Evolutionary conservation across 1,140 invertebrate genomes (phyloP).

Genomic region (Drosophila athabasca): DNA sequence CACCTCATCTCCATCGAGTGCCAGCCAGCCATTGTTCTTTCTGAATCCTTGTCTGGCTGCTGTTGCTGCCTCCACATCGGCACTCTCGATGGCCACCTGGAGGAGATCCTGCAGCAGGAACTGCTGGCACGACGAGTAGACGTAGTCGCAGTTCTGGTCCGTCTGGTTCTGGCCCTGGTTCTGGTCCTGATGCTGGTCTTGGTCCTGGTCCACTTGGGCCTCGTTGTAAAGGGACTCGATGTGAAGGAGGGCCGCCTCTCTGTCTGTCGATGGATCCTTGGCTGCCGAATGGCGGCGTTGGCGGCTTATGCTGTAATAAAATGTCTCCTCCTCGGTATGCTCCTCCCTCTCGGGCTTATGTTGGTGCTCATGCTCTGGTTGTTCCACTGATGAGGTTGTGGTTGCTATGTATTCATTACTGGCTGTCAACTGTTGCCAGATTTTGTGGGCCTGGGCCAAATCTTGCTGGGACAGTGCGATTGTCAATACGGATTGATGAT

Average conservation of each 20-base stretch:
- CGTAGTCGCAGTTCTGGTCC: not conserved
- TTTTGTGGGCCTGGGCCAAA: constrained; percentile 77
- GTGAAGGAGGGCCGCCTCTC: constrained; percentile 38
- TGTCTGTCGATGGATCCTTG: not conserved
- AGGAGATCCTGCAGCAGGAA: constrained; percentile 63
- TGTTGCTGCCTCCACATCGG: not conserved
- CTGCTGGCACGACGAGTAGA: constrained; percentile 68
- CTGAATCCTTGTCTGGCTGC: constrained; percentile 4
- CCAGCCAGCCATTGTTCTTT: constrained; percentile 44
- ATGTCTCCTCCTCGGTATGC: constrained; percentile 27
- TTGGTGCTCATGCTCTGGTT: constrained; percentile 1
- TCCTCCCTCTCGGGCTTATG: not conserved
- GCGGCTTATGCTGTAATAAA: constrained; percentile 68
- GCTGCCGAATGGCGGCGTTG: too few species aligned
- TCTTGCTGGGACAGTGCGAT: constrained; percentile 75
- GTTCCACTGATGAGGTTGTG: too few species aligned
- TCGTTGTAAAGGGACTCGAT: constrained; percentile 68
- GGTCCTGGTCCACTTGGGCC: constrained; percentile 44
- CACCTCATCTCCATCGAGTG: constrained; percentile 17
- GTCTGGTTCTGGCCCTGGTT: too few species aligned
- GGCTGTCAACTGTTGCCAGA: constrained; percentile 80
- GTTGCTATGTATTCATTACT: constrained; percentile 80
- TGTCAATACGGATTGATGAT: constrained; percentile 82
- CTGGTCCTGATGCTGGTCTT: constrained; percentile 28
- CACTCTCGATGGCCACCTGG: constrained; percentile 21